A percentile compares a stretch with the other conserved stretches of the same genome.
Conservation (phyloP, 2,113 vertebrate species). For the Chaenogobius annularis region DNA sequence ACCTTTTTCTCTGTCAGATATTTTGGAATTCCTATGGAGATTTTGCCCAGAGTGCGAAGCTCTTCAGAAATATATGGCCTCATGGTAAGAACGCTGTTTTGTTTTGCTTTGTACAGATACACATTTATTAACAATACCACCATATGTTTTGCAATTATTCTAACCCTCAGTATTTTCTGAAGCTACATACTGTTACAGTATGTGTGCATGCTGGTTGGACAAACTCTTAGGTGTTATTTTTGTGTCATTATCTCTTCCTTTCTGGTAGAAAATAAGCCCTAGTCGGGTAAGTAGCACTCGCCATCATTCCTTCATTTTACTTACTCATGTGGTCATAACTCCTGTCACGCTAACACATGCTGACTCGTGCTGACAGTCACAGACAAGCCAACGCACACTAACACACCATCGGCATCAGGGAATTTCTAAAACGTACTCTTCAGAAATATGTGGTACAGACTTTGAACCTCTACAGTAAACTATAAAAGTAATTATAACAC, state of each 20-base stretch:
- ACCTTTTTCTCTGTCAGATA: slow-evolving; percentile 73
- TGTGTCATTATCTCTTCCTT: slow-evolving; percentile 77
- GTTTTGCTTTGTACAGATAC: background rate
- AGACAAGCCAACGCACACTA: background rate
- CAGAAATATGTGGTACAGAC: no score
- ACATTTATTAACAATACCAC: background rate
- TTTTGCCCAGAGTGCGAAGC: slow-evolving; percentile 89
- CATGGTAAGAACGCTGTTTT: slow-evolving; percentile 78
- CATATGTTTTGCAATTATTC: slow-evolving; percentile 5
- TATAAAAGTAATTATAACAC: no score
- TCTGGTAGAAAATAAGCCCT: slow-evolving; percentile 93
- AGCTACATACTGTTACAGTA: background rate
- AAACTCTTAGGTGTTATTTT: slow-evolving; percentile 61
- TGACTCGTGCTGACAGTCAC: background rate
- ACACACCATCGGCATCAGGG: slow-evolving; percentile 64
- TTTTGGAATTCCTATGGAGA: slow-evolving; percentile 91
- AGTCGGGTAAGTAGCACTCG: slow-evolving; percentile 86
- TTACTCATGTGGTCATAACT: slow-evolving; percentile 15
- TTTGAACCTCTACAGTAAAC: no score
- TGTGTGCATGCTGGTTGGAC: slow-evolving; percentile 46
- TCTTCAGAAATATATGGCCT: slow-evolving; percentile 94
- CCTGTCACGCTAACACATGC: background rate
- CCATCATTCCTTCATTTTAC: slow-evolving; percentile 34
- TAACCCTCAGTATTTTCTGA: slow-evolving; percentile 15
- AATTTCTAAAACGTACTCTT: slow-evolving; percentile 74